A percentile compares a stretch with the other conserved stretches of the same genome.
Conservation (phyloP, 2,888 invertebrate species). For the Temnothorax ravouxi region DNA sequence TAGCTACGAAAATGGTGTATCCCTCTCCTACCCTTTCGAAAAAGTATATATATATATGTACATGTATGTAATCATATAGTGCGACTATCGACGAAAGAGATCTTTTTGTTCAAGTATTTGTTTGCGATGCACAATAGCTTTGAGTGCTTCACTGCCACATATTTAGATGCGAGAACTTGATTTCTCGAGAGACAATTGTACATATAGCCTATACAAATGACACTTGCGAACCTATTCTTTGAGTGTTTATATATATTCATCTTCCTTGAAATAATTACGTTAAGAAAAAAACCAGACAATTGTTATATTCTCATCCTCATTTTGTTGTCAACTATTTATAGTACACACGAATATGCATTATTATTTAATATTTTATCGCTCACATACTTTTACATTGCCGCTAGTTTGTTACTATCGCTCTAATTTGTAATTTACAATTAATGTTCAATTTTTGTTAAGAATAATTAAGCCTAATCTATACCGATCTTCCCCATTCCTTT, state of each 20-base stretch:
- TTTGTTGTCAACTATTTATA: constrained; percentile 33
- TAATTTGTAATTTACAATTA: not conserved
- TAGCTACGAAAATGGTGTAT: constrained; percentile 23
- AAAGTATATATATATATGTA: not conserved
- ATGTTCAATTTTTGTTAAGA: not conserved
- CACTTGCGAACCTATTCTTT: not conserved
- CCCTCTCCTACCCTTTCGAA: not conserved
- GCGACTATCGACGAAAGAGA: not conserved
- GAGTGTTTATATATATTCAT: constrained; percentile 1
- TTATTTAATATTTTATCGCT: constrained; percentile 26
- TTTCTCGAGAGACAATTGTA: constrained; percentile 30
- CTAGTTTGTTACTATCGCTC: not conserved
- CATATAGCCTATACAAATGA: constrained; percentile 10
- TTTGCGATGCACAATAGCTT: constrained; percentile 18
- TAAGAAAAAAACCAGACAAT: not conserved
- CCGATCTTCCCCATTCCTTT: not conserved
- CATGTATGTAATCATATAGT: constrained; percentile 1
- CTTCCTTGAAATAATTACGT: not conserved
- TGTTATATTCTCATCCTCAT: not conserved
- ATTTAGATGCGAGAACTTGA: not conserved
- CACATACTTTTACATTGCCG: constrained; percentile 24
- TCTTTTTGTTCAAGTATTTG: constrained; percentile 19
- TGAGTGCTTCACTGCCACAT: constrained; percentile 62
- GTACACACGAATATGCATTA: not conserved
- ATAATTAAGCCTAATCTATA: constrained; percentile 10